Evolutionary conservation across 2,797 vertebrate species (phyloP).

Genomic region (Antennarius maculatus): DNA sequence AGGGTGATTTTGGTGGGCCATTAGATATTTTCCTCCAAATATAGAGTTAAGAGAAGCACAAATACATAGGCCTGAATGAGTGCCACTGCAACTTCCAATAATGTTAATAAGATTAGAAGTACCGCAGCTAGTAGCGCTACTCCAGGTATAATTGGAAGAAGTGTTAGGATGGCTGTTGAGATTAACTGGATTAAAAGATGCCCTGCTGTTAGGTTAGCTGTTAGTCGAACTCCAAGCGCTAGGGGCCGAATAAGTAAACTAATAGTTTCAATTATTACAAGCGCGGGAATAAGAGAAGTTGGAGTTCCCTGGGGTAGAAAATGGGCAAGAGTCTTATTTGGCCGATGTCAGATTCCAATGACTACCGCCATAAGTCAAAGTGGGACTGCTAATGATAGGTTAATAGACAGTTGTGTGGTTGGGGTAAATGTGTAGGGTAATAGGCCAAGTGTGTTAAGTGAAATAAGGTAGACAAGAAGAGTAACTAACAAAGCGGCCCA

Average conservation of each 20-base stretch:
- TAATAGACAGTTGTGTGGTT: no score
- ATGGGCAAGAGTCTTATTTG: constrained; percentile 36
- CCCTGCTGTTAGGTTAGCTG: constrained; percentile 47
- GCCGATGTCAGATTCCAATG: no score
- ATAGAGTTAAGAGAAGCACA: constrained; percentile 27
- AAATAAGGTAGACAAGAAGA: no score
- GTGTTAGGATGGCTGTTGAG: rapidly evolving
- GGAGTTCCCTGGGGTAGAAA: constrained; percentile 59
- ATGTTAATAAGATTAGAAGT: rapidly evolving
- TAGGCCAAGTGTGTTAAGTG: no score
- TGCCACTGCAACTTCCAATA: constrained; percentile 35
- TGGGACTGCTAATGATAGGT: no score
- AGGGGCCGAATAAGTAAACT: constrained; percentile 54
- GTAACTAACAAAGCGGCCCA: no score
- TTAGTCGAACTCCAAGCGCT: constrained; percentile 44
- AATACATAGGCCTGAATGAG: constrained; percentile 66
- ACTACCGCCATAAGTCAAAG: no score
- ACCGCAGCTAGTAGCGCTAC: rapidly evolving
- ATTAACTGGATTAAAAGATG: constrained; percentile 42
- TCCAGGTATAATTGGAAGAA: rapidly evolving
- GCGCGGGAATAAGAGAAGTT: rapidly evolving
- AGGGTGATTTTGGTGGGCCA: constrained; percentile 68
- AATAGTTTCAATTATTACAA: constrained; percentile 64
- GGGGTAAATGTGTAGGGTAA: no score
- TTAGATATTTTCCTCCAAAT: constrained; percentile 71